Evolutionary conservation across 1,140 invertebrate genomes (phyloP).

Genomic region (Cyclina sinensis): DNA sequence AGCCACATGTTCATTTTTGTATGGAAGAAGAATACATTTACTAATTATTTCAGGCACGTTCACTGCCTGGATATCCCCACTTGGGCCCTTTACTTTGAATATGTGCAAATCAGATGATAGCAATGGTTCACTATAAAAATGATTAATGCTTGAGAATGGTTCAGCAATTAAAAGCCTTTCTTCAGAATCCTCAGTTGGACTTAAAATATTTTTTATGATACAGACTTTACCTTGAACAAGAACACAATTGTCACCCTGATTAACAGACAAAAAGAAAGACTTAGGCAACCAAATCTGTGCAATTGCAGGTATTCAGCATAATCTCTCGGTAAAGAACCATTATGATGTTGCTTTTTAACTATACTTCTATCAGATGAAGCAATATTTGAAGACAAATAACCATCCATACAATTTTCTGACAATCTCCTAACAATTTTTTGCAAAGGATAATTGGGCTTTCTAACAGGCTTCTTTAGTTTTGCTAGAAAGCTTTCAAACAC

Average conservation of each 20-base stretch:
- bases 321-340: neutral
- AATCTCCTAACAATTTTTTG: conserved; percentile 57
- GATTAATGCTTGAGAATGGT: neutral
- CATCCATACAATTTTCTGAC: conserved; percentile 21
- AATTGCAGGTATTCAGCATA: conserved; percentile 13
- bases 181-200: neutral
- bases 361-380: neutral
- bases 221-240: neutral
- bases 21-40: conserved; percentile 5
- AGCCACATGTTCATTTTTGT: neutral
- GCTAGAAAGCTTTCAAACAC: conserved; percentile 67
- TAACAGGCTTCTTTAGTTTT: conserved; percentile 54
- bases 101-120: neutral
- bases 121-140: conserved; percentile 1
- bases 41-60: neutral
- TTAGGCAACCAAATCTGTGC: neutral
- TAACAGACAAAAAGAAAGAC: neutral
- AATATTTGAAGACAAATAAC: neutral
- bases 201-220: conserved; percentile 3
- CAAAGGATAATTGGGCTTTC: conserved; percentile 50
- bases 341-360: neutral
- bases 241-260: conserved; percentile 12
- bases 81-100: neutral
- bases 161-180: conserved; percentile 4
- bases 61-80: neutral